Percentiles rank a stretch among this genome's conserved stretches.
Evolutionary conservation across 2,888 invertebrate species (phyloP).

Genomic region (Entomobrya multifasciata): DNA sequence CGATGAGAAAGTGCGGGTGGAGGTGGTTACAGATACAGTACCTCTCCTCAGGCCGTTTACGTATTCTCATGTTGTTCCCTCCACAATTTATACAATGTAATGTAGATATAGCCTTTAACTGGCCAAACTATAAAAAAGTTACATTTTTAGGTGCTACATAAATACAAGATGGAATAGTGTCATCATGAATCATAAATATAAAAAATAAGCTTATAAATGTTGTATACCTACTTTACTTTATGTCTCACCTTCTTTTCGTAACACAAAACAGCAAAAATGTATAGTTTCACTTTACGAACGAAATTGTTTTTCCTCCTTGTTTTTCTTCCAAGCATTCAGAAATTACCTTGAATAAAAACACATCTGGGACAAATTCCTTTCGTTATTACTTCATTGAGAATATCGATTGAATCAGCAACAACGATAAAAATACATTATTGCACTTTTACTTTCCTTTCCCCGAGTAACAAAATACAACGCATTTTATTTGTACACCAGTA

Average conservation of each 20-base stretch:
- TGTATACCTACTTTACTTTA: too few relatives aligned
- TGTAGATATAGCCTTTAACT: too few relatives aligned
- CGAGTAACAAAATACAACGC: too few relatives aligned
- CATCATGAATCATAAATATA: conserved; percentile 4
- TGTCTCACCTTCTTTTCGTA: background rate
- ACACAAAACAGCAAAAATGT: background rate
- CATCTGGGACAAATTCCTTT: conserved; percentile 57
- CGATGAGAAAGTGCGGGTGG: too few relatives aligned
- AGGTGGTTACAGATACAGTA: too few relatives aligned
- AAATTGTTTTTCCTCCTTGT: conserved; percentile 45
- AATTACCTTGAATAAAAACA: conserved; percentile 44
- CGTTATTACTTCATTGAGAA: conserved; percentile 19
- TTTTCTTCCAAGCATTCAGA: conserved; percentile 17
- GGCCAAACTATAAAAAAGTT: too few relatives aligned
- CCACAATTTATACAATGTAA: too few relatives aligned
- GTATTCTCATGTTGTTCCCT: too few relatives aligned
- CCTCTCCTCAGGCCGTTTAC: too few relatives aligned
- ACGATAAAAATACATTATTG: conserved; percentile 15
- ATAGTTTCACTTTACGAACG: background rate
- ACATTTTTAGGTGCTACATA: too few relatives aligned
- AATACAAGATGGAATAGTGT: too few relatives aligned
- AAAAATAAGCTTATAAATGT: background rate
- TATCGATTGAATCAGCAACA: conserved; percentile 43
- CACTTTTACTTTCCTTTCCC: background rate
- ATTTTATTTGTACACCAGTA: too few relatives aligned